Conservation (phyloP, 2,113 vertebrate genomes). For the Miniopterus natalensis region DNA sequence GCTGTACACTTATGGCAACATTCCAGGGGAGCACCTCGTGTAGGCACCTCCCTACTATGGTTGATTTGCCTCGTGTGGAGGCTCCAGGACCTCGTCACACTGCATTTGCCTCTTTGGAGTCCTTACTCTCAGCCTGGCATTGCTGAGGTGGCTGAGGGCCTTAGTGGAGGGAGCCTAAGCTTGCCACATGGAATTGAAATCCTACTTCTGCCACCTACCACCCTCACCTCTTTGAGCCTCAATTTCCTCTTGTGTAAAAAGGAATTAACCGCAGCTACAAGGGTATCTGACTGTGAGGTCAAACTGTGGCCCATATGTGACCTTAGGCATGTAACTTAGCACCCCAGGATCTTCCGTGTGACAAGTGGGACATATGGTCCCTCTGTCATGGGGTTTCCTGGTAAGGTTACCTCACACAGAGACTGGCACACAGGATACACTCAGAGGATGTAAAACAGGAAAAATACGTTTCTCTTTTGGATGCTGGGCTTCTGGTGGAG, state of each 20-base stretch:
- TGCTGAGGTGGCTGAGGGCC: not conserved
- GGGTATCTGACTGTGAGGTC: not conserved
- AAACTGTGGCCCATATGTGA: not conserved
- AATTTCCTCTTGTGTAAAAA: not conserved
- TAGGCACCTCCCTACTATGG: rapidly evolving
- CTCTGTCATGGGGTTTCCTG: not conserved
- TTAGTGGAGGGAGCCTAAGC: not conserved
- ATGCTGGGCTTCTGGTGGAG: not conserved
- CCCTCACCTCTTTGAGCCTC: not conserved
- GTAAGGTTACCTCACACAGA: not conserved
- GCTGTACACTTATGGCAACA: not conserved
- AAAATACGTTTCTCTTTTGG: not conserved
- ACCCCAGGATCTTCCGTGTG: not conserved
- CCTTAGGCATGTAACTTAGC: not conserved
- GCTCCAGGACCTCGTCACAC: not conserved
- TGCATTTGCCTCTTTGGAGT: not conserved
- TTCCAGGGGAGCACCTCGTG: not conserved
- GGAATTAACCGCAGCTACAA: not conserved
- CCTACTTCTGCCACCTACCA: not conserved
- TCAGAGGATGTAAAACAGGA: not conserved
- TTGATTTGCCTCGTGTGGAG: not conserved
- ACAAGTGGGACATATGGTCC: not conserved
- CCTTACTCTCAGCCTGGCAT: not conserved
- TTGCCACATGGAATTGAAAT: not conserved
- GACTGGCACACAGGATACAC: not conserved